Percentiles rank a stretch among this genome's conserved stretches.
These are phyloP conservation scores for Lycaena phlaeas DNA, from an alignment of 2,888 invertebrate genomes.

Conservation along the genomic window DNA sequence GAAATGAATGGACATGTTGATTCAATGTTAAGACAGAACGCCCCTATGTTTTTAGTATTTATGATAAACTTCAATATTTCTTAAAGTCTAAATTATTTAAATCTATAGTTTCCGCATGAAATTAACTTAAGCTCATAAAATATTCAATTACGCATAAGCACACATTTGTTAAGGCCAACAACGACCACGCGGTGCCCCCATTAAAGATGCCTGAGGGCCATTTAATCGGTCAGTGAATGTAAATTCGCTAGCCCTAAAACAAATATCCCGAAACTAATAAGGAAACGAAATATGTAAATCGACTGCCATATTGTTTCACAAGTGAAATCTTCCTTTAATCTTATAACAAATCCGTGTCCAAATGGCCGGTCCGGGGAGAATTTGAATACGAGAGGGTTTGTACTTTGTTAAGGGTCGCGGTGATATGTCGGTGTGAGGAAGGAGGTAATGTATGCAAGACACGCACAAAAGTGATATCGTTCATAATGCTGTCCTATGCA, in stretches of 20 bases:
- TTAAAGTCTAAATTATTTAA: background rate
- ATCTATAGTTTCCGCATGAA: constrained; percentile 41
- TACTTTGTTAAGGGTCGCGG: constrained; percentile 60
- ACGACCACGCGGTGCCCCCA: constrained; percentile 73
- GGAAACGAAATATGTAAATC: constrained; percentile 74
- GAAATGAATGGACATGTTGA: constrained; percentile 49
- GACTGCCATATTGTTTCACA: constrained; percentile 72
- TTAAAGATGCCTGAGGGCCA: constrained; percentile 74
- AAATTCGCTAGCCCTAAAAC: constrained; percentile 70
- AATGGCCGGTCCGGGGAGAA: constrained; percentile 67
- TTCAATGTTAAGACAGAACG: constrained; percentile 22
- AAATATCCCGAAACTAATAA: constrained; percentile 74
- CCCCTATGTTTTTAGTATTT: background rate
- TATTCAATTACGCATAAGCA: constrained; percentile 73
- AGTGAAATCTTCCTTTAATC: constrained; percentile 75
- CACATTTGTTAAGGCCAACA: constrained; percentile 71
- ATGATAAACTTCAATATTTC: background rate
- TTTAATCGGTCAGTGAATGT: constrained; percentile 74
- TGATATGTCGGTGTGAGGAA: constrained; percentile 48
- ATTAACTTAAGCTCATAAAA: constrained; percentile 64
- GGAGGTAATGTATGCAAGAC: constrained; percentile 69
- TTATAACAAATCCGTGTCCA: constrained; percentile 74
- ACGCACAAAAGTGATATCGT: constrained; percentile 67
- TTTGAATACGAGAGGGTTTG: constrained; percentile 69
- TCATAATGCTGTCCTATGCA: constrained; percentile 72